These are phyloP conservation scores for Scolopax mira DNA, from an alignment of 2,113 vertebrate species.

Conservation along the genomic window DNA sequence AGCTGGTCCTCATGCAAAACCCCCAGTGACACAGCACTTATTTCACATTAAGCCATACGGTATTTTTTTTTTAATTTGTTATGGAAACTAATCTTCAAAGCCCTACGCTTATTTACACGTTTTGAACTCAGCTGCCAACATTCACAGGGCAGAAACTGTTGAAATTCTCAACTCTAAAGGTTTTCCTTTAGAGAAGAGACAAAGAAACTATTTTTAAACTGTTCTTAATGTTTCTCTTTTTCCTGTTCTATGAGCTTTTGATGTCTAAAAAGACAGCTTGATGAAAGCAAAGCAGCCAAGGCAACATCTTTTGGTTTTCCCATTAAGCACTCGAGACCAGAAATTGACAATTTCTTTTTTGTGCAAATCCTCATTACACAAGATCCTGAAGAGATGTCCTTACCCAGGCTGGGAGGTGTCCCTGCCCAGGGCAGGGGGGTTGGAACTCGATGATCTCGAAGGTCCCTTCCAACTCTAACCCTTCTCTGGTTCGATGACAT, in stretches of 20 bases:
- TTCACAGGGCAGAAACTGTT: conserved; percentile 10
- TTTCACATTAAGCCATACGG: neutral
- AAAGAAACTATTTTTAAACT: conserved; percentile 27
- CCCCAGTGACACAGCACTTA: neutral
- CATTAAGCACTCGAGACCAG: neutral
- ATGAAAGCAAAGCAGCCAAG: neutral
- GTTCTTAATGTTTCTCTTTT: conserved; percentile 2
- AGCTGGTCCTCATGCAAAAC: neutral
- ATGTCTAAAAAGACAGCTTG: neutral
- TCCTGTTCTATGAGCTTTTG: conserved; percentile 2
- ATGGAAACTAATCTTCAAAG: conserved; percentile 48
- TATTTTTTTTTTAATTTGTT: neutral
- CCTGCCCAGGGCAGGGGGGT: too few species aligned
- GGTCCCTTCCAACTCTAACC: too few species aligned
- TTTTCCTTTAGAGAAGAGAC: neutral
- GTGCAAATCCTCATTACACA: neutral
- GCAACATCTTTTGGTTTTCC: neutral
- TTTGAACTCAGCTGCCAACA: conserved; percentile 4
- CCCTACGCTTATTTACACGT: neutral
- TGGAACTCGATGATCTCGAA: too few species aligned
- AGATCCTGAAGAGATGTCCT: neutral
- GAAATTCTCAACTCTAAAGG: neutral
- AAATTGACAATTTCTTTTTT: neutral
- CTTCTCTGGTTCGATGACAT: neutral
- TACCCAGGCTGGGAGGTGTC: too few species aligned